Conservation (phyloP, 2,888 invertebrate species). For the Geophilus truncorum region DNA sequence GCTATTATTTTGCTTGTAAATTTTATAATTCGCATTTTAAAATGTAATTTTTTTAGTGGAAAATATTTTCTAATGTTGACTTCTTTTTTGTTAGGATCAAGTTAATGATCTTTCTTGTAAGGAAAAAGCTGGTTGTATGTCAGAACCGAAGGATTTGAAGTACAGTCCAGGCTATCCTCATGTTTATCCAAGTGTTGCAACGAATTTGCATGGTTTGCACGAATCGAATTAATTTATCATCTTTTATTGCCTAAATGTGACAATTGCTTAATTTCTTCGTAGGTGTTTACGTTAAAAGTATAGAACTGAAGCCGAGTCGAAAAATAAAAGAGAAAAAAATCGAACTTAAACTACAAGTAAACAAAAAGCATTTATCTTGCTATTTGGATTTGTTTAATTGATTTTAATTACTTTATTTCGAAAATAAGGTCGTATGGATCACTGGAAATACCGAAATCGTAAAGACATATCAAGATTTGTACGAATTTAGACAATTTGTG, state of each 20-base stretch:
- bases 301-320: slow-evolving; percentile 31
- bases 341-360: slow-evolving; percentile 34
- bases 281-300: slow-evolving; percentile 22
- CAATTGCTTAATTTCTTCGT: not conserved
- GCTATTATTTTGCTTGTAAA: not conserved
- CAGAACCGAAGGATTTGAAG: not conserved
- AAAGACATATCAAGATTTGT: slow-evolving; percentile 45
- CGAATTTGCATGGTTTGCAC: slow-evolving; percentile 10
- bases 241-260: not conserved
- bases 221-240: not conserved
- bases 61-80: too few relatives aligned
- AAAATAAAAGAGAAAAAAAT: slow-evolving; percentile 31
- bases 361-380: not conserved
- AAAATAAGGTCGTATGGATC: slow-evolving; percentile 46
- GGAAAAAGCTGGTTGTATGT: not conserved
- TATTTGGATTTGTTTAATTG: not conserved
- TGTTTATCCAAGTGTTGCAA: not conserved
- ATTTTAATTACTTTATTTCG: not conserved
- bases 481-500: slow-evolving; percentile 45
- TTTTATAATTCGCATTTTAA: not conserved
- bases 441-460: slow-evolving; percentile 44
- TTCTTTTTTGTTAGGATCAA: too few relatives aligned
- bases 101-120: not conserved
- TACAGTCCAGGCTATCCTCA: slow-evolving; percentile 8
- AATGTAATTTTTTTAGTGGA: not conserved